A percentile compares a stretch with the other conserved stretches of the same genome.
Conservation (phyloP, 2,113 vertebrate species). For the Tyrannus savana region DNA sequence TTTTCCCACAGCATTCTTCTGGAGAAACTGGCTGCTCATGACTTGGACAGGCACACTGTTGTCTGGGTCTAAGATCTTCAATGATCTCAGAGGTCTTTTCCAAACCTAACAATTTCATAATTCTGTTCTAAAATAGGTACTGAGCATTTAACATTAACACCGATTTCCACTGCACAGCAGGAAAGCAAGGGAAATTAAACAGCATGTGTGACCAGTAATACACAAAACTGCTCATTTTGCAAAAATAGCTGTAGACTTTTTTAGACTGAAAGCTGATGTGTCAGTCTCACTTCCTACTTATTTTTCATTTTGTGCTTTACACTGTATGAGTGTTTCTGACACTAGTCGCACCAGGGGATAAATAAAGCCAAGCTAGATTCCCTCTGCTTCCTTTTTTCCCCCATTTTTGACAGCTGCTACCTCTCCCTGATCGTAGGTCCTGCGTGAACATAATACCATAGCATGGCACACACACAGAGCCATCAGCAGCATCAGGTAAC, state of each 20-base stretch:
- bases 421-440: background rate
- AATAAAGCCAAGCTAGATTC: background rate
- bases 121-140: background rate
- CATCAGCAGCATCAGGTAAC: background rate
- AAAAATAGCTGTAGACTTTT: background rate
- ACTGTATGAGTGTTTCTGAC: background rate
- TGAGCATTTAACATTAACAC: background rate
- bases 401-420: background rate
- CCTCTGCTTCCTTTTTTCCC: background rate
- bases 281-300: background rate
- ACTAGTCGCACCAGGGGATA: background rate
- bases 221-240: background rate
- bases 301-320: background rate
- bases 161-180: background rate
- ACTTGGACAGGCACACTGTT: background rate
- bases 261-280: background rate
- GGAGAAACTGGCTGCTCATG: background rate
- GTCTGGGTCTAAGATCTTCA: background rate
- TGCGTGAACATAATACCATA: background rate
- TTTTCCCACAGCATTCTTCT: background rate
- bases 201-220: background rate
- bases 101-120: background rate
- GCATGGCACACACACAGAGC: rapidly evolving
- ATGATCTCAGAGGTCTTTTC: background rate
- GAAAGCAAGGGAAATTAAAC: conserved; percentile 8